Percentiles rank a stretch among this genome's conserved stretches.
Evolutionary conservation across 2,888 invertebrate species (phyloP).

Genomic region (Ganaspis brasiliensis): DNA sequence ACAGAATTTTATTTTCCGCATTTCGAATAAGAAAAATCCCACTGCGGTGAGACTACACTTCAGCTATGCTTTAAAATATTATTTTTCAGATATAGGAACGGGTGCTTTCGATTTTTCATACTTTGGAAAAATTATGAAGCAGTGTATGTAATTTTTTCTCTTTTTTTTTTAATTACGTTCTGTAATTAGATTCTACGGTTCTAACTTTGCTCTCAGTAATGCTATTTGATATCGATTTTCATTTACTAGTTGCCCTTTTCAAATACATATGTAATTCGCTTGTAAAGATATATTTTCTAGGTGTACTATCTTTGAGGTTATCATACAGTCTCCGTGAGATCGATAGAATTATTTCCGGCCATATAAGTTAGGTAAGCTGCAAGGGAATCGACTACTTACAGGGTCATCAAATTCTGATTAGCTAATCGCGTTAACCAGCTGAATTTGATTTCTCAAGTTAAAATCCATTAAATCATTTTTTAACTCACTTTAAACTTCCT

Average conservation of each 20-base stretch:
- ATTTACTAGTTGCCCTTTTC: background rate
- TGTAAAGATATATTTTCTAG: conserved; percentile 16
- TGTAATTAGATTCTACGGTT: background rate
- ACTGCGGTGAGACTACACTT: background rate
- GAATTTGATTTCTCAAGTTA: background rate
- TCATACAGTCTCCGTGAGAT: conserved; percentile 17
- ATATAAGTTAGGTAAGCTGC: background rate
- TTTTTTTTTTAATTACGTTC: background rate
- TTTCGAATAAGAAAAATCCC: background rate
- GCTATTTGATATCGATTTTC: conserved; percentile 23
- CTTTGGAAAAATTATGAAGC: conserved; percentile 2
- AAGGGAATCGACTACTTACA: background rate
- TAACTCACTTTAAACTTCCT: background rate
- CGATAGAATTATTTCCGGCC: conserved; percentile 26
- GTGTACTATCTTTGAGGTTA: conserved; percentile 22
- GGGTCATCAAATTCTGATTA: conserved; percentile 13
- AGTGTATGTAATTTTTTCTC: background rate
- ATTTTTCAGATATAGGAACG: background rate
- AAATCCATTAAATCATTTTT: background rate
- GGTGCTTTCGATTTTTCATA: background rate
- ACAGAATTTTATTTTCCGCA: conserved; percentile 12
- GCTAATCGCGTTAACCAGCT: conserved; percentile 2
- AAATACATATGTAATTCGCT: background rate
- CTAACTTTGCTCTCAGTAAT: background rate
- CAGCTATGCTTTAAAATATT: background rate